phyloP scores from a whole-genome alignment of 1,140 invertebrate species.

The Zophobas atratus region DNA sequence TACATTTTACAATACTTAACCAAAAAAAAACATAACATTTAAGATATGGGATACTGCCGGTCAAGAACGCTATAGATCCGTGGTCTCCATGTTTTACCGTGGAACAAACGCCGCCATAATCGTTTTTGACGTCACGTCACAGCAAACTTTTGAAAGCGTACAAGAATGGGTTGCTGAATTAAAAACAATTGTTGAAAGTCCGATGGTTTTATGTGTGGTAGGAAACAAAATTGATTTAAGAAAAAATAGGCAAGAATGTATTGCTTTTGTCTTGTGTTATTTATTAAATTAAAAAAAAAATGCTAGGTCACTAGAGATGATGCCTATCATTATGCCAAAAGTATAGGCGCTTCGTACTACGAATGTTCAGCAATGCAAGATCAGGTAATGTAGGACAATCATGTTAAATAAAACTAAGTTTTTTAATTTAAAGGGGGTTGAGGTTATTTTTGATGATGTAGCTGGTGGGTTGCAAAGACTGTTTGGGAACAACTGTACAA shows the following conservation, averaged over 20 bases:
- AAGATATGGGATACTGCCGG: conserved; percentile 94
- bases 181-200: conserved; percentile 81
- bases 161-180: conserved; percentile 88
- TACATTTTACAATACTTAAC: neutral
- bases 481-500: conserved; percentile 70
- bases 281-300: too few species aligned
- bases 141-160: conserved; percentile 80
- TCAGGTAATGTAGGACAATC: conserved; percentile 70
- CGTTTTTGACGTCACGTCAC: conserved; percentile 88
- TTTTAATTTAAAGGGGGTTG: conserved; percentile 73
- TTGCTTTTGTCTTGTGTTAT: too few species aligned
- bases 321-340: conserved; percentile 81
- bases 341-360: conserved; percentile 88
- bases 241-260: conserved; percentile 69
- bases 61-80: conserved; percentile 87
- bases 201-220: conserved; percentile 84
- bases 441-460: conserved; percentile 78
- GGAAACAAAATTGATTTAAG: conserved; percentile 89
- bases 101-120: conserved; percentile 91
- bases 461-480: conserved; percentile 73
- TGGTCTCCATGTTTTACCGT: conserved; percentile 95
- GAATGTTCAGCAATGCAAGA: conserved; percentile 87
- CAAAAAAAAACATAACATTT: conserved; percentile 55
- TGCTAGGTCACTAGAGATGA: conserved; percentile 76
- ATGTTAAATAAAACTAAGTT: conserved; percentile 5